A percentile compares a stretch with the other conserved stretches of the same genome.
Evolutionary conservation across 2,888 invertebrate genomes (phyloP).

Genomic region (Tetragnatha montana): DNA sequence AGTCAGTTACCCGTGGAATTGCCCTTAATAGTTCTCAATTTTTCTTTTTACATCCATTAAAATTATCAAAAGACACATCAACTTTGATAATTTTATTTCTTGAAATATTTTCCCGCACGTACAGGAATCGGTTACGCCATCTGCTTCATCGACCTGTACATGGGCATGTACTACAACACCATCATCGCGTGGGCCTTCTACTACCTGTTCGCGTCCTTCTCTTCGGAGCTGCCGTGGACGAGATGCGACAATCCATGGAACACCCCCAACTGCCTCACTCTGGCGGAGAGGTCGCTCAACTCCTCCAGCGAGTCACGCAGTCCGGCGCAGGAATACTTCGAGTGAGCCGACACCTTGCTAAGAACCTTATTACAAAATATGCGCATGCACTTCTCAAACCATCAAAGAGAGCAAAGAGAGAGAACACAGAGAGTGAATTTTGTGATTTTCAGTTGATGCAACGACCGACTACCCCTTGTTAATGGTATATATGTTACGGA

Average conservation of each 20-base stretch:
- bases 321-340: conserved; percentile 91
- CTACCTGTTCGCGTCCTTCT: conserved; percentile 88
- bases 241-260: conserved; percentile 92
- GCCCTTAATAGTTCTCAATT: too few relatives aligned
- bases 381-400: too few relatives aligned
- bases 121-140: conserved; percentile 96
- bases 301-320: conserved; percentile 70
- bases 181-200: conserved; percentile 97
- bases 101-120: not conserved
- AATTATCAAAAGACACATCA: too few relatives aligned
- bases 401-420: too few relatives aligned
- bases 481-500: too few relatives aligned
- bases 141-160: conserved; percentile 94
- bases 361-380: too few relatives aligned
- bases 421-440: too few relatives aligned
- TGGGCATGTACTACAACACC: conserved; percentile 97
- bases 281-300: conserved; percentile 65
- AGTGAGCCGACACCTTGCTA: conserved; percentile 80
- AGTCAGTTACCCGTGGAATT: too few relatives aligned
- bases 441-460: too few relatives aligned
- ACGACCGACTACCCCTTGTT: too few relatives aligned
- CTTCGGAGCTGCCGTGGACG: conserved; percentile 89
- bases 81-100: not conserved
- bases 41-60: not conserved
- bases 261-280: conserved; percentile 82